phyloP scores from a whole-genome alignment of 2,888 invertebrate genomes.

The Harmothoe impar region DNA sequence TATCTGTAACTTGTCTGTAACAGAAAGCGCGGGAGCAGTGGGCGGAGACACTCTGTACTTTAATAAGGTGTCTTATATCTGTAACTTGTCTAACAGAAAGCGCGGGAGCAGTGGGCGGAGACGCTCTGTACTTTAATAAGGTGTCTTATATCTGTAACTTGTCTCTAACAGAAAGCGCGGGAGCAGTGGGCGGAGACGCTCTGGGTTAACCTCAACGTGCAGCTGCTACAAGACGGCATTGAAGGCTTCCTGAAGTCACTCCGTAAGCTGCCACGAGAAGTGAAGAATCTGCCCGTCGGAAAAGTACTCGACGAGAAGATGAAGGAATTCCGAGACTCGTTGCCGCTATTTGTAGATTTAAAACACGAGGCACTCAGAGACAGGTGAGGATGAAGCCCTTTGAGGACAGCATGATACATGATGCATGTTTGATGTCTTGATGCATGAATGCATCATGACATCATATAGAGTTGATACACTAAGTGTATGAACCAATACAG shows the following conservation, averaged over 20 bases:
- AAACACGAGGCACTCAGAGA: conserved; percentile 95
- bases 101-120: conserved; percentile 92
- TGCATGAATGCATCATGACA: too few relatives aligned
- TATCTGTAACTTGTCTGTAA: conserved; percentile 61
- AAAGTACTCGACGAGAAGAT: conserved; percentile 90
- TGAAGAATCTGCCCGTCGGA: conserved; percentile 87
- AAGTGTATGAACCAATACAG: too few relatives aligned
- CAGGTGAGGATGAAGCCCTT: conserved; percentile 80
- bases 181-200: conserved; percentile 93
- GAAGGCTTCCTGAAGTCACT: conserved; percentile 92
- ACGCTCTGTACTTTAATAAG: too few relatives aligned
- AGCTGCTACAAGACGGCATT: conserved; percentile 92
- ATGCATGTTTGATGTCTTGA: too few relatives aligned
- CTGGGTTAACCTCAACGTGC: conserved; percentile 94
- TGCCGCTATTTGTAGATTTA: conserved; percentile 94
- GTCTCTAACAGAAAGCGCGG: conserved; percentile 85
- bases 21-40: conserved; percentile 89
- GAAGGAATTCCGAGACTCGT: conserved; percentile 93
- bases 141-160: background rate
- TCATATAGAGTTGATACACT: too few relatives aligned
- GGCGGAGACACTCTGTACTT: conserved; percentile 94
- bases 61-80: too few relatives aligned
- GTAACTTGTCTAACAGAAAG: conserved; percentile 83
- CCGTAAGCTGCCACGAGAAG: conserved; percentile 88
- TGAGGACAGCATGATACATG: too few relatives aligned